phyloP scores from a whole-genome alignment of 2,113 vertebrate genomes.

The Ptyas mucosa region DNA sequence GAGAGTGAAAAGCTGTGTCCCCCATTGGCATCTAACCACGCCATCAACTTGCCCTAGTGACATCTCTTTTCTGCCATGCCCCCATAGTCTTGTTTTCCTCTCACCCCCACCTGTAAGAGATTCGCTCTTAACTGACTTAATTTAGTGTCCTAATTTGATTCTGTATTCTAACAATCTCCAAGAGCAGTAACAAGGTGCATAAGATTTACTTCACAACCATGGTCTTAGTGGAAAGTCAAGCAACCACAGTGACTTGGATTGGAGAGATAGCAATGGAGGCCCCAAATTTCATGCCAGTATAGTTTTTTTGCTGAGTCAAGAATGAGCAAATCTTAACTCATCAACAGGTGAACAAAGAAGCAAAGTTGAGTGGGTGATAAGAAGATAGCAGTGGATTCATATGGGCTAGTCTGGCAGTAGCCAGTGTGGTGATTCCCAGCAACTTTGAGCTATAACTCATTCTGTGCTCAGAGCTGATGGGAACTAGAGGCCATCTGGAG shows the following conservation, averaged over 20 bases:
- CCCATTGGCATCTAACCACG: background rate
- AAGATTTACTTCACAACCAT: no score
- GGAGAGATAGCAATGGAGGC: background rate
- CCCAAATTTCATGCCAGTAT: background rate
- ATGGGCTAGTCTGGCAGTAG: background rate
- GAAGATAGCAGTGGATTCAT: background rate
- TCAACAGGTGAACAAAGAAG: background rate
- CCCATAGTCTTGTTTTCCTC: background rate
- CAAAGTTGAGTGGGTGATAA: background rate
- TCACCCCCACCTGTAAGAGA: background rate
- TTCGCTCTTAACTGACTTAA: no score
- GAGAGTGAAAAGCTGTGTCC: background rate
- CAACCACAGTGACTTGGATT: background rate
- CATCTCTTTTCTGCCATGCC: background rate
- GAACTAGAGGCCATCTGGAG: background rate
- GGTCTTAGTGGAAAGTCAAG: background rate
- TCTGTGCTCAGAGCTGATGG: background rate
- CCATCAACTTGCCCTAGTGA: background rate
- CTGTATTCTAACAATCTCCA: no score
- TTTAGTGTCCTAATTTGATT: no score
- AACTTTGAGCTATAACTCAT: background rate
- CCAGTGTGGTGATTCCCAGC: background rate
- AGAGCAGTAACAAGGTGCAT: no score
- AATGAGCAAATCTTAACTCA: background rate
- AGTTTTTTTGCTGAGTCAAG: background rate